phyloP scores from a whole-genome alignment of 2,888 invertebrate genomes.

The Temnothorax rugatulus region DNA sequence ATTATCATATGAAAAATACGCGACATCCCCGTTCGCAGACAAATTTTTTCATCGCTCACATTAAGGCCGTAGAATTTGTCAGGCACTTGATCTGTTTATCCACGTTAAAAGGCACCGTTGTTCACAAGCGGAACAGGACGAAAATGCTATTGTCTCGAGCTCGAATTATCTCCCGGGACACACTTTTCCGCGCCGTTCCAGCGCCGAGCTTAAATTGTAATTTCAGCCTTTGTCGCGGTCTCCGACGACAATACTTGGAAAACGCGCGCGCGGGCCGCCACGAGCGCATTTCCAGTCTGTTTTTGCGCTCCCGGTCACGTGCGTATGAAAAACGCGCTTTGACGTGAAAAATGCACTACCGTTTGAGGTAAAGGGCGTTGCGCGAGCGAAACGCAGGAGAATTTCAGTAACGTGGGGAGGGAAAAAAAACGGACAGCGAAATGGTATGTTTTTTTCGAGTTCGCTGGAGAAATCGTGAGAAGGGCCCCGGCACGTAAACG shows the following conservation, averaged over 20 bases:
- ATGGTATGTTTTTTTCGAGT: slow-evolving; percentile 29
- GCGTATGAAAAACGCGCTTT: slow-evolving; percentile 56
- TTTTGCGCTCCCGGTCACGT: slow-evolving; percentile 51
- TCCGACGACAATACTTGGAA: slow-evolving; percentile 45
- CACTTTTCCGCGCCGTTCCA: slow-evolving; percentile 49
- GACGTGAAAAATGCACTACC: slow-evolving; percentile 54
- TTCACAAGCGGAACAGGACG: slow-evolving; percentile 24
- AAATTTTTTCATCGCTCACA: slow-evolving; percentile 6
- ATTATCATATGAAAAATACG: neutral
- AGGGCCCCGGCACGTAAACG: slow-evolving; percentile 1
- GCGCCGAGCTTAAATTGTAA: slow-evolving; percentile 51
- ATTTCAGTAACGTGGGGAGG: slow-evolving; percentile 6
- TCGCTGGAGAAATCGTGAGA: slow-evolving; percentile 37
- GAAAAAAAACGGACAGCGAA: neutral
- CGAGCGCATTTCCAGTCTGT: slow-evolving; percentile 47
- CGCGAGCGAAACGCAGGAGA: slow-evolving; percentile 3
- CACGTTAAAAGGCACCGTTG: slow-evolving; percentile 16
- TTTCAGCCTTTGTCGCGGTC: slow-evolving; percentile 58
- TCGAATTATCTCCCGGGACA: slow-evolving; percentile 45
- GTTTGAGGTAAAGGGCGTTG: slow-evolving; percentile 44
- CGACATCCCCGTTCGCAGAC: neutral
- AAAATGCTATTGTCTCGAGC: slow-evolving; percentile 45
- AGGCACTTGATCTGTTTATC: slow-evolving; percentile 30
- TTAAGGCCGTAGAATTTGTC: neutral
- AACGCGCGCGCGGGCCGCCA: slow-evolving; percentile 22